These are phyloP conservation scores for Cynaeus angustus DNA, from an alignment of 2,888 invertebrate species.

Conservation along the genomic window DNA sequence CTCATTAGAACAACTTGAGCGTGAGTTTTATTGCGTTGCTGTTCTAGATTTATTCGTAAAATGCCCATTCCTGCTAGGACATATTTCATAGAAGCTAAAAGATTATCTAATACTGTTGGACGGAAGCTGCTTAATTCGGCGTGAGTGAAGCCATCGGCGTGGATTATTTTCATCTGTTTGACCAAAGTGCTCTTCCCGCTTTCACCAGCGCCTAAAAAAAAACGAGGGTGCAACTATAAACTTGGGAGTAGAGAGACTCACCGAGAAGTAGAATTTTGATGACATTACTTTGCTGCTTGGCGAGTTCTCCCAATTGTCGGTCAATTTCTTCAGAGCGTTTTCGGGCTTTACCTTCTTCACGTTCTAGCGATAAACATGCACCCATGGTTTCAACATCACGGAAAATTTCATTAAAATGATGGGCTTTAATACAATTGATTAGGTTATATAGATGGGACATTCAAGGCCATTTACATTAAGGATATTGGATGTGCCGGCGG, in stretches of 20 bases:
- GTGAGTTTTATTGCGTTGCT: slow-evolving; percentile 75
- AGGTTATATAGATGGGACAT: slow-evolving; percentile 26
- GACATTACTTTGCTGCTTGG: slow-evolving; percentile 76
- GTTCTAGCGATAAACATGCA: slow-evolving; percentile 77
- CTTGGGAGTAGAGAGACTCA: slow-evolving; percentile 65
- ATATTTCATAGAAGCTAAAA: slow-evolving; percentile 80
- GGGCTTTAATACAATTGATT: slow-evolving; percentile 1
- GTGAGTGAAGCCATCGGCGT: slow-evolving; percentile 78
- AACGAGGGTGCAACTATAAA: no score
- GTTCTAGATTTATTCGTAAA: slow-evolving; percentile 77
- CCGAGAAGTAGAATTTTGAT: slow-evolving; percentile 78
- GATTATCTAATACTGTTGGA: slow-evolving; percentile 78
- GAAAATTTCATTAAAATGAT: slow-evolving; percentile 34
- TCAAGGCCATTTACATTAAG: slow-evolving; percentile 30
- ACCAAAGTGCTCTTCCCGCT: slow-evolving; percentile 81
- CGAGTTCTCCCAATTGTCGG: slow-evolving; percentile 75
- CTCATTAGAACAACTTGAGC: slow-evolving; percentile 73
- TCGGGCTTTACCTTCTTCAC: slow-evolving; percentile 76
- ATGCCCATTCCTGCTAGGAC: slow-evolving; percentile 80
- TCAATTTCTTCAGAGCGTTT: slow-evolving; percentile 78
- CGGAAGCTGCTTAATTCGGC: slow-evolving; percentile 77
- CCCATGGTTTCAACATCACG: slow-evolving; percentile 74
- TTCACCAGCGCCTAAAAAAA: slow-evolving; percentile 77
- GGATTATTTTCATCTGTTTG: slow-evolving; percentile 82
- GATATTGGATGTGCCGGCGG: neutral